Evolutionary conservation across 2,888 invertebrate genomes (phyloP).

Genomic region (Pegoplata infirma): DNA sequence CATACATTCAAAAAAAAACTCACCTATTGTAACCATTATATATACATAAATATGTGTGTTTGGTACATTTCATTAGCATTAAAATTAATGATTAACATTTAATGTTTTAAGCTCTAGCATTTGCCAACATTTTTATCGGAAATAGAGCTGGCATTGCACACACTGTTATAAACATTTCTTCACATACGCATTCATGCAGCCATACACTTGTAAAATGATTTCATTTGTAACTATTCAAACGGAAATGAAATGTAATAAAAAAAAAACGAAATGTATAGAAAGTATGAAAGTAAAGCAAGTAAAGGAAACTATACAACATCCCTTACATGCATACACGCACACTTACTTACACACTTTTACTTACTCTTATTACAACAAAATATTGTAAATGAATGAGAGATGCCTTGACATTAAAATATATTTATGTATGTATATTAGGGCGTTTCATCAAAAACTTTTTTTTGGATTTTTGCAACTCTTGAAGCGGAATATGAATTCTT

Average conservation of each 20-base stretch:
- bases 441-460: no score
- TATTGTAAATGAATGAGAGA: not conserved
- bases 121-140: not conserved
- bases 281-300: not conserved
- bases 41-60: no score
- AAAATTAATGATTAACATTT: conserved; percentile 44
- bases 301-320: conserved; percentile 18
- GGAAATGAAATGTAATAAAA: conserved; percentile 45
- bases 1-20: no score
- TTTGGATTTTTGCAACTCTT: no score
- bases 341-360: not conserved
- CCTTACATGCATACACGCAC: not conserved
- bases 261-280: not conserved
- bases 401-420: conserved; percentile 42
- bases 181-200: not conserved
- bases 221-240: conserved; percentile 33
- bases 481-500: no score
- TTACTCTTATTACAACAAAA: not conserved
- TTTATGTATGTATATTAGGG: no score
- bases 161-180: no score
- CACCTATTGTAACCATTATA: no score
- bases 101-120: conserved; percentile 22
- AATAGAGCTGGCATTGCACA: not conserved
- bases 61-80: conserved; percentile 29
- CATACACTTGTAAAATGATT: conserved; percentile 12